Conservation (phyloP, 2,113 vertebrate species). For the Solea senegalensis region DNA sequence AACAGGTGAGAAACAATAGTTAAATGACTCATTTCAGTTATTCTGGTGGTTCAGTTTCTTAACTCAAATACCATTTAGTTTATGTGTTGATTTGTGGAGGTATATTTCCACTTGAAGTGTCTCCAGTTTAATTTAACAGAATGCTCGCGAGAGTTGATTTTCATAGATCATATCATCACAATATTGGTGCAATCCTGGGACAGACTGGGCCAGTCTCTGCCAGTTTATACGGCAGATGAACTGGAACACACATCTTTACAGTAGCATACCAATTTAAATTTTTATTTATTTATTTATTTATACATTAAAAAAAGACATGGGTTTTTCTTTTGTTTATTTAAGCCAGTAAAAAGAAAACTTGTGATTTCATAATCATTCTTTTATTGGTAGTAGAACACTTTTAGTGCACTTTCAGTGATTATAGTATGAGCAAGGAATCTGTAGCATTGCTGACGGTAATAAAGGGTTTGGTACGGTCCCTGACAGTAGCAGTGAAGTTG, state of each 20-base stretch:
- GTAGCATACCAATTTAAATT: neutral
- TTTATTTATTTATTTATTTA: constrained; percentile 2
- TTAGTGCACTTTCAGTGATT: too few species aligned
- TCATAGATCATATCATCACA: neutral
- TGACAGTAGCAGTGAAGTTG: neutral
- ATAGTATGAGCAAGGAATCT: too few species aligned
- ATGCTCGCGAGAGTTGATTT: neutral
- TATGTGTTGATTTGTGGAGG: constrained; percentile 10
- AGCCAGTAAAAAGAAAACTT: too few species aligned
- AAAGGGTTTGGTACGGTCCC: neutral
- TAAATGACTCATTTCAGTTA: constrained; percentile 15
- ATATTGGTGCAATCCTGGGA: neutral
- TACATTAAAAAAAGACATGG: too few species aligned
- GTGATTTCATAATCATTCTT: too few species aligned
- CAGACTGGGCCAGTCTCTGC: neutral
- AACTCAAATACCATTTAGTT: constrained; percentile 4
- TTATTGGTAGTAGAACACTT: too few species aligned
- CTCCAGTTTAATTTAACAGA: constrained; percentile 14
- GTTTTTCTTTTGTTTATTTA: too few species aligned
- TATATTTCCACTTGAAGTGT: neutral
- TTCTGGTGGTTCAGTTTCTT: neutral
- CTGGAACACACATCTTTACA: neutral
- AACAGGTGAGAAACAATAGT: constrained; percentile 11
- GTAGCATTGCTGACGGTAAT: too few species aligned
- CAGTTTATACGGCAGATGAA: constrained; percentile 5